Conservation (phyloP, 1,140 invertebrate species). For the Drosophila subpulchrella region DNA sequence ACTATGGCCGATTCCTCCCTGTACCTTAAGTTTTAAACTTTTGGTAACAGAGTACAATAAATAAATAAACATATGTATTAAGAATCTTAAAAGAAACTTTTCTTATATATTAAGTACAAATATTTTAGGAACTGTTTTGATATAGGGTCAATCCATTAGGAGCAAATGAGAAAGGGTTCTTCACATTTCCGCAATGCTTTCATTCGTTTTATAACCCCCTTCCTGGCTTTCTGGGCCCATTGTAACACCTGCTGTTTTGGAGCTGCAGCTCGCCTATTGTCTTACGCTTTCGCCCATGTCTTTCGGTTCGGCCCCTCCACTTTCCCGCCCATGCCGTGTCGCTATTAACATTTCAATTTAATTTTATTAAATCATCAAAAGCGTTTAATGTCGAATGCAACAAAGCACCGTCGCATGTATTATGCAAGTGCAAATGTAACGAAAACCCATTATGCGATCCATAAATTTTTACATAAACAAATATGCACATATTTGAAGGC, state of each 20-base stretch:
- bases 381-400: constrained; percentile 71
- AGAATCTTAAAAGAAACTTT: no score
- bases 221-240: constrained; percentile 2
- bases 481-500: constrained; percentile 35
- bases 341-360: constrained; percentile 78
- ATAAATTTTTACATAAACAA: constrained; percentile 48
- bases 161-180: neutral
- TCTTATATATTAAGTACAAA: no score
- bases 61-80: no score
- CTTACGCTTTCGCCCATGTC: constrained; percentile 64
- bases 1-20: no score
- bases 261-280: constrained; percentile 51
- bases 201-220: neutral
- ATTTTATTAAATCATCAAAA: constrained; percentile 82
- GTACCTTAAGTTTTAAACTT: no score
- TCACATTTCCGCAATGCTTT: neutral
- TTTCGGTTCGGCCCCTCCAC: constrained; percentile 14
- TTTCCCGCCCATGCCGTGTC: constrained; percentile 44
- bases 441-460: constrained; percentile 53
- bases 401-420: constrained; percentile 29
- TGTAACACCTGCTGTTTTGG: constrained; percentile 20
- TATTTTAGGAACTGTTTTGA: no score
- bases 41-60: no score
- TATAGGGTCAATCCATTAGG: no score
- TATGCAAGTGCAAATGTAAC: constrained; percentile 62